Evolutionary conservation across 2,113 vertebrate genomes (phyloP).

Genomic region (Heterocephalus glaber): DNA sequence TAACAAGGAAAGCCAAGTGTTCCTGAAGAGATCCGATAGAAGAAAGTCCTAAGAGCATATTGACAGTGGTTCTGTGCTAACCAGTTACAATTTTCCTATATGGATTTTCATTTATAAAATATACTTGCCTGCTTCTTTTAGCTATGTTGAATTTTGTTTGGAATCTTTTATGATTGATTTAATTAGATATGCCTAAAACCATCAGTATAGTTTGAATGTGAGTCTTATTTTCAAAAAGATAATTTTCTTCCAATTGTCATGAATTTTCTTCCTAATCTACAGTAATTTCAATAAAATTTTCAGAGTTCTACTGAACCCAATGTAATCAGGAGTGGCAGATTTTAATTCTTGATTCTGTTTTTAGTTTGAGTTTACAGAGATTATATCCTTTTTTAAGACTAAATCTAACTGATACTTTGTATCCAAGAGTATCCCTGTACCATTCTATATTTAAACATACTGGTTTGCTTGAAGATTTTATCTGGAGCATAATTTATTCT

Average conservation of each 20-base stretch:
- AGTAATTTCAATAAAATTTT: slow-evolving; percentile 91
- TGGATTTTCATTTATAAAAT: not conserved
- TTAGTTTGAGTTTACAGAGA: slow-evolving; percentile 90
- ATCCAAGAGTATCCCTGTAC: slow-evolving; percentile 89
- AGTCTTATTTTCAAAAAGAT: slow-evolving; percentile 93
- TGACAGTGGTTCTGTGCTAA: not conserved
- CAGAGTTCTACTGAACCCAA: slow-evolving; percentile 85
- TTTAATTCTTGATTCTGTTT: slow-evolving; percentile 88
- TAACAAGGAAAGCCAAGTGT: not conserved
- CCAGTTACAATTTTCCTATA: not conserved
- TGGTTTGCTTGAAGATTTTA: slow-evolving; percentile 90
- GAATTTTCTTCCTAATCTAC: slow-evolving; percentile 90
- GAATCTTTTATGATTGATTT: slow-evolving; percentile 91
- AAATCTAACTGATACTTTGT: slow-evolving; percentile 88
- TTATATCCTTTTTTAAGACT: slow-evolving; percentile 89
- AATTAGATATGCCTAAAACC: slow-evolving; percentile 89
- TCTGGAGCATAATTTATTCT: slow-evolving; percentile 29
- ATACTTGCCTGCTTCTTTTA: not conserved
- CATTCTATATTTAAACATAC: slow-evolving; percentile 91
- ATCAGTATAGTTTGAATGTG: slow-evolving; percentile 91
- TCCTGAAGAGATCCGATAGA: not conserved
- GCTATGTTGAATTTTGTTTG: slow-evolving; percentile 82
- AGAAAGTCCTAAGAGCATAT: not conserved
- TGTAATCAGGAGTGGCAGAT: slow-evolving; percentile 91
- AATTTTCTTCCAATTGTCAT: slow-evolving; percentile 93